Base-by-base conservation (phyloP, 2,113 vertebrate genomes). In the Orientallactaga bullata region DNA sequence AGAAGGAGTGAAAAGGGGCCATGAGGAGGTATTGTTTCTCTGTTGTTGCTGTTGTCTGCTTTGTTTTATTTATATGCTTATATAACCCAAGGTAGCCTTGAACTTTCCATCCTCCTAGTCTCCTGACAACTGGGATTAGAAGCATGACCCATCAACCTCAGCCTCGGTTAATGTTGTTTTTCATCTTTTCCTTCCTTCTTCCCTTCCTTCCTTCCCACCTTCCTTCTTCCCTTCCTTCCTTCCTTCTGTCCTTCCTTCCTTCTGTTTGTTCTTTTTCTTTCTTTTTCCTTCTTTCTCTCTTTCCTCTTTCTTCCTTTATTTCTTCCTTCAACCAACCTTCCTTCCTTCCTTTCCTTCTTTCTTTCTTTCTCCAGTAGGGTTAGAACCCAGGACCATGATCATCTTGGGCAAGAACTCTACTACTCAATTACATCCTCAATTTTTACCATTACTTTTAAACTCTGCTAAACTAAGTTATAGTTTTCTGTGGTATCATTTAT, bases 221-320 rank as follows among this genome's bases (percentile, higher is more conserved):
- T 47, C 23, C 47, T 39, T 24, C 60, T n/a, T 12, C 9, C 28
- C 39, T 42, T 7, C 17, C 3, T 30, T 37, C 32, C 8, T 7
- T 55, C 12, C 15, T 6, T 4, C 21, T 13, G 13, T 42, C 5
- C n/a, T 2, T 28, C 5, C 20, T 32, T 13, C 35, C 15, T 37
- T 5, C 24, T 28, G 35, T 23, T 2, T n/a, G 30, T 32, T 66
- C 37, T 23, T 79, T n/a, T 11, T 4, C 28, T 30, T 42, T 7
- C 16, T 2, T 30, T 37, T 47, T 4, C 10, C 2, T 4, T 32
- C 15, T 13, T 21, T 32, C 28, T 2, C 35, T 1, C 17, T 3
- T 32, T 32, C 5, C 35, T 28, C 24, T 28, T 55, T 11, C 55
- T 15, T 55, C 55, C 2, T 35, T n/a, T 32, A 47, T 39, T 37